Evolutionary conservation across 2,888 invertebrate genomes (phyloP).

Genomic region (Timema podura): DNA sequence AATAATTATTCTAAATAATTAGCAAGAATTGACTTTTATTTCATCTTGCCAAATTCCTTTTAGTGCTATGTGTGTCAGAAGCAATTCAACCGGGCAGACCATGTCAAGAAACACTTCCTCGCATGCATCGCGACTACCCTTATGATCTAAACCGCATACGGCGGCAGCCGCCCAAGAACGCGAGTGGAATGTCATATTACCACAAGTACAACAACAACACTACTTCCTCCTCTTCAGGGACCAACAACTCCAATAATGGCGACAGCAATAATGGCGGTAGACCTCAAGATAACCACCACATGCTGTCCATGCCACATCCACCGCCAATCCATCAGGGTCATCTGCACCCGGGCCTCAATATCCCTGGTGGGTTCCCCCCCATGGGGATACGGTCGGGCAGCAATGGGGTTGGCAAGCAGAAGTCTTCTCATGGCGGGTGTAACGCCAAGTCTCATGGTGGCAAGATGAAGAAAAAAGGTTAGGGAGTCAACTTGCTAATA

Average conservation of each 20-base stretch:
- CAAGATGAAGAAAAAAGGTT: slow-evolving; percentile 44
- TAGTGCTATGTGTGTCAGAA: slow-evolving; percentile 84
- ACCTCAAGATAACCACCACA: slow-evolving; percentile 26
- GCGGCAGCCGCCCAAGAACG: slow-evolving; percentile 47
- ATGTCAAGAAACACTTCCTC: slow-evolving; percentile 88
- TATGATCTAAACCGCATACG: slow-evolving; percentile 82
- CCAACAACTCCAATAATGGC: slow-evolving; percentile 21
- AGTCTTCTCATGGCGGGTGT: slow-evolving; percentile 40
- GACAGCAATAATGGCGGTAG: slow-evolving; percentile 15
- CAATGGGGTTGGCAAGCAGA: slow-evolving; percentile 33
- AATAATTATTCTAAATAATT: too few species aligned
- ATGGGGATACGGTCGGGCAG: slow-evolving; percentile 14
- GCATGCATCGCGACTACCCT: slow-evolving; percentile 87
- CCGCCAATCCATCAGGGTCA: slow-evolving; percentile 28
- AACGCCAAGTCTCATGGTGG: slow-evolving; percentile 41
- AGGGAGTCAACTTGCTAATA: too few species aligned
- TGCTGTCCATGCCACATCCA: slow-evolving; percentile 22
- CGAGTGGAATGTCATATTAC: slow-evolving; percentile 35
- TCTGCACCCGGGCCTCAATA: slow-evolving; percentile 25
- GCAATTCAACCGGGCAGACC: slow-evolving; percentile 90
- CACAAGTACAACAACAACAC: slow-evolving; percentile 30
- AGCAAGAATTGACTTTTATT: too few species aligned
- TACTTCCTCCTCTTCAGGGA: slow-evolving; percentile 21
- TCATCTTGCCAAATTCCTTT: too few species aligned
- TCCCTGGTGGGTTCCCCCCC: slow-evolving; percentile 25